Base-by-base conservation (phyloP, 2,888 invertebrate species). In the Chymomyza procnemis region DNA sequence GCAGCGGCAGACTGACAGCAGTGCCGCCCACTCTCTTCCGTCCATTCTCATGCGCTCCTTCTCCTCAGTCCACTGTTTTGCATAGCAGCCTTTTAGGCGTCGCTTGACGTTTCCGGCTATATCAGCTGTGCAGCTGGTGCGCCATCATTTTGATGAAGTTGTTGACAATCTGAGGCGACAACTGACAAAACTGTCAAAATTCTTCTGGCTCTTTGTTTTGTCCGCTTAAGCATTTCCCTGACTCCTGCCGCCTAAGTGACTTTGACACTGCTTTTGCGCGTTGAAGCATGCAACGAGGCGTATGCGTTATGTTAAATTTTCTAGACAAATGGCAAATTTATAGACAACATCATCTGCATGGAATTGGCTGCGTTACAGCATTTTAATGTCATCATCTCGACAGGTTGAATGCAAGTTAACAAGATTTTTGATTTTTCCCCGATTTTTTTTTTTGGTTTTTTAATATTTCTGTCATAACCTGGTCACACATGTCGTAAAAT, bases 81-180 rank as follows among this genome's bases (percentile, higher is more conserved):
- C 26, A 54, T 60, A 19, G 16, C 47, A 55, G 55, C 41, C 19
- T 56, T 16, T 56, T 22, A 30, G 61, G 34, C 30, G 69, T 67
- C 16, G n/a, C 8, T 64, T 21, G 54, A 41, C 67, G 82, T 75
- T 81, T 84, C 76, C 74, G 76, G n/a, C n/a, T n/a, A n/a, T 83
- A 85, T 76, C 83, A 73, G 75, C 56, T 55, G 56, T 68, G 72
- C 88, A 88, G 89, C 88, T 88, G 89, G 88, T 88, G 86, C 76
- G 89, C 88, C 89, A 88, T 88, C 86, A 76, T 85, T 88, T 86
- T 89, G 82, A 85, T 88, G 74, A 85, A 89, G 76, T 78, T 74
- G 66, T 71, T 69, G 56, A 63, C 63, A 62, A 72, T 18, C 4
- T 55, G 55, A 34, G 34, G 19, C 26, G 26, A 16, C 16, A 50